These are phyloP conservation scores for Limonius californicus DNA, from an alignment of 1,140 invertebrate genomes.

Conservation along the genomic window DNA sequence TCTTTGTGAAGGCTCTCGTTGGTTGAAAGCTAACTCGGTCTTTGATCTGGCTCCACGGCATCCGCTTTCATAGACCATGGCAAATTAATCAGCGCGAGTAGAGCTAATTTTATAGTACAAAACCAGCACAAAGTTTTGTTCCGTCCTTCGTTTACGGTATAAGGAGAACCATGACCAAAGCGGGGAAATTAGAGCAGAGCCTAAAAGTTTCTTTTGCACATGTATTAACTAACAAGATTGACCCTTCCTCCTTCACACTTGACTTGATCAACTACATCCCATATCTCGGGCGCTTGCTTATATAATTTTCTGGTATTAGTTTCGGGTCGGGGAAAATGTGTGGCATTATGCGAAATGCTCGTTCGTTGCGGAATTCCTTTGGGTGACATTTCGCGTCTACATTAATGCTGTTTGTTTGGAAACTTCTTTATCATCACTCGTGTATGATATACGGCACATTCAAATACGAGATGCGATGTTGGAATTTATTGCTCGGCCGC, in stretches of 20 bases:
- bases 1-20: neutral
- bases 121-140: neutral
- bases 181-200: neutral
- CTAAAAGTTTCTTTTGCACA: neutral
- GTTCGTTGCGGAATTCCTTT: slow-evolving; percentile 17
- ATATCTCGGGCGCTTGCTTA: neutral
- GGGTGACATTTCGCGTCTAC: slow-evolving; percentile 27
- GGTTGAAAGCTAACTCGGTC: neutral
- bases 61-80: neutral
- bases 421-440: slow-evolving; percentile 27
- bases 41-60: neutral
- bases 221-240: neutral
- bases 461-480: slow-evolving; percentile 15
- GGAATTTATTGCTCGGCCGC: slow-evolving; percentile 14
- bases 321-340: neutral
- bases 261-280: neutral
- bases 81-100: neutral
- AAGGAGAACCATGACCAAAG: neutral
- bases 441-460: slow-evolving; percentile 21
- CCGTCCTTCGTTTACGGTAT: neutral
- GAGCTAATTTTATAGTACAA: slow-evolving; percentile 1
- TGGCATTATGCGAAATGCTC: neutral
- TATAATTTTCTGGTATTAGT: neutral
- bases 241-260: neutral
- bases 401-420: slow-evolving; percentile 31